phyloP scores from a whole-genome alignment of 2,888 invertebrate species.

The Oscheius myriophilus region DNA sequence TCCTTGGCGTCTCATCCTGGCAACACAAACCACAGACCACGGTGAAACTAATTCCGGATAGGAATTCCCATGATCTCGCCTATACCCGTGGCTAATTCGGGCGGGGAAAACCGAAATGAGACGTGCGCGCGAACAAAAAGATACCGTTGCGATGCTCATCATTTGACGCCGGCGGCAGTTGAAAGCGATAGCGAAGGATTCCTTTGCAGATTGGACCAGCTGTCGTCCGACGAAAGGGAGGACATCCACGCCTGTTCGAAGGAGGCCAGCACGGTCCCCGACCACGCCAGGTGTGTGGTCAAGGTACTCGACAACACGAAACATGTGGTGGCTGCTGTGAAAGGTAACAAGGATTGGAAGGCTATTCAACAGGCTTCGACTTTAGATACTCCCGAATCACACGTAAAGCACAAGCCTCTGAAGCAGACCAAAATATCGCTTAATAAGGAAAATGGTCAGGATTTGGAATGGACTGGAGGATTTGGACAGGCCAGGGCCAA shows the following conservation, averaged over 20 bases:
- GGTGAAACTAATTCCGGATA: too few species aligned
- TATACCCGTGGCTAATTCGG: too few species aligned
- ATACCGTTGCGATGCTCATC: too few species aligned
- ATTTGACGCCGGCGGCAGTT: too few species aligned
- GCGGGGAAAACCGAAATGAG: too few species aligned
- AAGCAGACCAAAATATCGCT: slow-evolving; percentile 13
- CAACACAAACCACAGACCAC: too few species aligned
- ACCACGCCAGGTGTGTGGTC: slow-evolving; percentile 60
- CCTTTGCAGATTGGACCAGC: slow-evolving; percentile 19
- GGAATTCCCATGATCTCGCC: too few species aligned
- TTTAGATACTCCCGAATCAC: slow-evolving; percentile 29
- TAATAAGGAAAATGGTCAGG: slow-evolving; percentile 33
- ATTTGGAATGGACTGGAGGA: slow-evolving; percentile 52
- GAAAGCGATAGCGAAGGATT: too few species aligned
- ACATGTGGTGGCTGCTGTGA: not conserved
- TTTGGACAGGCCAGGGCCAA: slow-evolving; percentile 53
- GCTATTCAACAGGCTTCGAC: not conserved
- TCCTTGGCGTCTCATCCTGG: too few species aligned
- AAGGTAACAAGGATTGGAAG: not conserved
- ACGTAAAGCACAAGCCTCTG: slow-evolving; percentile 30
- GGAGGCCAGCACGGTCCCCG: slow-evolving; percentile 50
- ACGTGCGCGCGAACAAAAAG: too few species aligned
- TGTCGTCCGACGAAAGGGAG: slow-evolving; percentile 32
- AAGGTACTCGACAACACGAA: slow-evolving; percentile 49
- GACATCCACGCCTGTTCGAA: slow-evolving; percentile 54